Conservation (phyloP, 2,113 vertebrate species). For the Leucopsar rothschildi region DNA sequence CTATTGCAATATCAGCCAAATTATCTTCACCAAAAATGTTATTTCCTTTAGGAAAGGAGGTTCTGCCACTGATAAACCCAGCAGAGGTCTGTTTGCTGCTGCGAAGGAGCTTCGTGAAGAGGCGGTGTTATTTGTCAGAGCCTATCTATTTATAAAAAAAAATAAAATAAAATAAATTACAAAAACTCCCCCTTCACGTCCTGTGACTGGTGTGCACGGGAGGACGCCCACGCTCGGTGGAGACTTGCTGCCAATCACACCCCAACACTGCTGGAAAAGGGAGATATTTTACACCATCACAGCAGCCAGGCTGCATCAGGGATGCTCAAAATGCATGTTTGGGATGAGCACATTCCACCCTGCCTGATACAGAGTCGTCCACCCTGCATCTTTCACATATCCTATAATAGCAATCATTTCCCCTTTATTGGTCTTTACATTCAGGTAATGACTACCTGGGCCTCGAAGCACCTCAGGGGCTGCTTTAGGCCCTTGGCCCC, state of each 20-base stretch:
- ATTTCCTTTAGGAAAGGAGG: constrained; percentile 56
- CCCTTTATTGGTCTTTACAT: constrained; percentile 41
- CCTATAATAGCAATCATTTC: constrained; percentile 39
- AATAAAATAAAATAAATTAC: neutral
- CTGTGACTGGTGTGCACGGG: neutral
- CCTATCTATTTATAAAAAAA: neutral
- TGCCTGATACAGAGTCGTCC: neutral
- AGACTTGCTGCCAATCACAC: constrained; percentile 50
- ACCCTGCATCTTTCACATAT: neutral
- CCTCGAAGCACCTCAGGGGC: constrained; percentile 9
- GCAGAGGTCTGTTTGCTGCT: constrained; percentile 28
- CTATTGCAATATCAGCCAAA: neutral
- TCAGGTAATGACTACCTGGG: constrained; percentile 51
- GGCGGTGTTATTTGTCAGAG: constrained; percentile 27
- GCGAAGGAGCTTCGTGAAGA: constrained; percentile 8
- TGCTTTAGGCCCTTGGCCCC: constrained; percentile 21
- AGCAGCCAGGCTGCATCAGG: neutral
- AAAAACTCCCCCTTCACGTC: neutral
- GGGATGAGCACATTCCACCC: neutral
- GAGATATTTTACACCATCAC: constrained; percentile 8
- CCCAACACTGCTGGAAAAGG: neutral
- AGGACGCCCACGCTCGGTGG: neutral
- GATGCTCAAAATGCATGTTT: neutral
- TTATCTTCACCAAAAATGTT: constrained; percentile 30
- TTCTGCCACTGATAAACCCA: constrained; percentile 45